Percentiles rank a stretch among this genome's conserved stretches.
These are phyloP conservation scores for Biston betularia DNA, from an alignment of 2,888 invertebrate species.

Conservation along the genomic window DNA sequence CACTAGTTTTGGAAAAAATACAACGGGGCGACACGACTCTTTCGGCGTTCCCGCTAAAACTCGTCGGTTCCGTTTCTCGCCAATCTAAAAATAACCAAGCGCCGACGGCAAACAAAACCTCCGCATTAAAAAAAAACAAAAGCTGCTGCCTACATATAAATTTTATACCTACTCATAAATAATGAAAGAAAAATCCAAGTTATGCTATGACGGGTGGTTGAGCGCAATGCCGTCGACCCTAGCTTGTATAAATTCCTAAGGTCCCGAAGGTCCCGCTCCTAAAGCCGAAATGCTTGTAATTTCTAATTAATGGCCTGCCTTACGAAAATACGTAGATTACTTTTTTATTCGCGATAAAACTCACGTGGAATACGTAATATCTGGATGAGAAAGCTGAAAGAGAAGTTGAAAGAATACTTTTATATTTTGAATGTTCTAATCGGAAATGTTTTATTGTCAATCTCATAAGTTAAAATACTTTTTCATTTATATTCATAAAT, in stretches of 20 bases:
- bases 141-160: background rate
- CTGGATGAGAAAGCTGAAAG: constrained; percentile 1
- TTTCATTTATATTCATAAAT: no score
- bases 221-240: constrained; percentile 6
- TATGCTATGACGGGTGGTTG: constrained; percentile 11
- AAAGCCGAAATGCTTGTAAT: constrained; percentile 38
- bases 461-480: no score
- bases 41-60: no score
- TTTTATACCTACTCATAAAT: background rate
- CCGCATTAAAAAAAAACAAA: background rate
- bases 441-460: no score
- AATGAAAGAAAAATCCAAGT: constrained; percentile 2
- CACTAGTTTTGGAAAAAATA: no score
- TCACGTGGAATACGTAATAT: background rate
- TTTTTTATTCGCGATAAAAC: constrained; percentile 9
- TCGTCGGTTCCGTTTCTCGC: no score
- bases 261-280: constrained; percentile 8
- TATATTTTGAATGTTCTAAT: no score
- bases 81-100: no score
- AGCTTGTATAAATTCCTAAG: constrained; percentile 15
- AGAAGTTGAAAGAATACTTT: background rate
- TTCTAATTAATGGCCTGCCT: constrained; percentile 46
- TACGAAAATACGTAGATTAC: constrained; percentile 37
- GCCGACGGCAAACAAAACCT: no score
- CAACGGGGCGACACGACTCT: no score